Conservation (phyloP, 2,797 vertebrate genomes). For the Malurus leucopterus region DNA sequence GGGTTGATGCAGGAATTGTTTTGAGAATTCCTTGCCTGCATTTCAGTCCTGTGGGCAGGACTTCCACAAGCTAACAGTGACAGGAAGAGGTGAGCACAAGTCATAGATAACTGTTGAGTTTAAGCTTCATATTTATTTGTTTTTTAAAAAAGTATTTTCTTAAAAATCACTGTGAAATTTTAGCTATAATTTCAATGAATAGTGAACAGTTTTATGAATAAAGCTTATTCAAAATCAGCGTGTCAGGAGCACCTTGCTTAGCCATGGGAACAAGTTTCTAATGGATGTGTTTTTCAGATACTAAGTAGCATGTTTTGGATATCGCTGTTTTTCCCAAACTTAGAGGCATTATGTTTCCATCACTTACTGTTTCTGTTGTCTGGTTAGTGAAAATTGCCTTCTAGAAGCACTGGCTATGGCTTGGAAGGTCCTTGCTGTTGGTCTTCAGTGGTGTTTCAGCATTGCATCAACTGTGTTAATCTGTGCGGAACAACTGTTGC, state of each 20-base stretch:
- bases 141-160: background rate
- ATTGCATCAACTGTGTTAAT: background rate
- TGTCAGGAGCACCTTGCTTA: background rate
- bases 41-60: background rate
- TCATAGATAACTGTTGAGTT: background rate
- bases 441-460: background rate
- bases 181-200: background rate
- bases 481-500: background rate
- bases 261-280: background rate
- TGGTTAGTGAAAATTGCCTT: background rate
- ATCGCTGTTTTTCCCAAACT: background rate
- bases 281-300: background rate
- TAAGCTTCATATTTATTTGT: background rate
- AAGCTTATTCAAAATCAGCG: background rate
- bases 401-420: background rate
- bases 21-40: background rate
- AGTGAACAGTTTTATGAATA: background rate
- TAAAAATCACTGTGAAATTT: conserved; percentile 14
- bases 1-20: background rate
- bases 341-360: background rate
- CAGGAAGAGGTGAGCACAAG: background rate
- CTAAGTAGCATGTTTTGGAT: background rate
- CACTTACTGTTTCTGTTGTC: background rate
- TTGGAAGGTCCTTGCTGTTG: background rate
- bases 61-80: background rate